Percentiles rank a stretch among this genome's conserved stretches.
Evolutionary conservation across 2,888 invertebrate species (phyloP).

Genomic region (Hololepta plana): DNA sequence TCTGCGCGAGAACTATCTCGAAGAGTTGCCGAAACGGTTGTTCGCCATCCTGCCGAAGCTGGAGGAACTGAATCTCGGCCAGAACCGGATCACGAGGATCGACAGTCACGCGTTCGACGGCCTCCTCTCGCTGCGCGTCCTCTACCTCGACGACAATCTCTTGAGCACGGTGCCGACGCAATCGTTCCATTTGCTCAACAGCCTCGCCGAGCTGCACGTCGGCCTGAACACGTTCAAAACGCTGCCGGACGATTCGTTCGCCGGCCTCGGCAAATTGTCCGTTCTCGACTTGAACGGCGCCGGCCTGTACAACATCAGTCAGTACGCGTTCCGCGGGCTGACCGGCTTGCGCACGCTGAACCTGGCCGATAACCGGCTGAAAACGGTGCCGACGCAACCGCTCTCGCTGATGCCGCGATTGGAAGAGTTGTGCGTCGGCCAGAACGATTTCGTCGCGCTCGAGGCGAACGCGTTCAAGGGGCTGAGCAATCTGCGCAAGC

Average conservation of each 20-base stretch:
- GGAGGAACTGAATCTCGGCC: slow-evolving; percentile 71
- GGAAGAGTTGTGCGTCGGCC: slow-evolving; percentile 66
- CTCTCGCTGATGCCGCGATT: slow-evolving; percentile 50
- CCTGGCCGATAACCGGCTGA: slow-evolving; percentile 62
- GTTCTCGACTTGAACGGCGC: slow-evolving; percentile 67
- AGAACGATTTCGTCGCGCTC: slow-evolving; percentile 57
- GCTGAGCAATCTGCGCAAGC: slow-evolving; percentile 51
- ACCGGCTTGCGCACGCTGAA: slow-evolving; percentile 58
- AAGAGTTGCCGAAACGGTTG: slow-evolving; percentile 54
- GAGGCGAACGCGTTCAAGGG: slow-evolving; percentile 61
- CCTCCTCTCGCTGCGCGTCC: slow-evolving; percentile 52
- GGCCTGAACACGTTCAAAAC: slow-evolving; percentile 66
- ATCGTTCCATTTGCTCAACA: slow-evolving; percentile 52
- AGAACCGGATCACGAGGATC: slow-evolving; percentile 66
- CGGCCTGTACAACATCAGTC: slow-evolving; percentile 60
- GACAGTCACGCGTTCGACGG: slow-evolving; percentile 63
- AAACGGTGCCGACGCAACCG: slow-evolving; percentile 56
- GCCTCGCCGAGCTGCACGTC: slow-evolving; percentile 67
- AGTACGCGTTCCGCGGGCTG: slow-evolving; percentile 56
- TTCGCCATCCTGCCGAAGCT: slow-evolving; percentile 58
- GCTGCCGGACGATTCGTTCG: slow-evolving; percentile 61
- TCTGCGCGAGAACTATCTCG: slow-evolving; percentile 63
- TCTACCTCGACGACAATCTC: slow-evolving; percentile 73
- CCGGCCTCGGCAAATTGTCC: slow-evolving; percentile 53
- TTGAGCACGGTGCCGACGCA: slow-evolving; percentile 57